Evolutionary conservation across 2,888 invertebrate species (phyloP).

Genomic region (Muschampia plurimacula): DNA sequence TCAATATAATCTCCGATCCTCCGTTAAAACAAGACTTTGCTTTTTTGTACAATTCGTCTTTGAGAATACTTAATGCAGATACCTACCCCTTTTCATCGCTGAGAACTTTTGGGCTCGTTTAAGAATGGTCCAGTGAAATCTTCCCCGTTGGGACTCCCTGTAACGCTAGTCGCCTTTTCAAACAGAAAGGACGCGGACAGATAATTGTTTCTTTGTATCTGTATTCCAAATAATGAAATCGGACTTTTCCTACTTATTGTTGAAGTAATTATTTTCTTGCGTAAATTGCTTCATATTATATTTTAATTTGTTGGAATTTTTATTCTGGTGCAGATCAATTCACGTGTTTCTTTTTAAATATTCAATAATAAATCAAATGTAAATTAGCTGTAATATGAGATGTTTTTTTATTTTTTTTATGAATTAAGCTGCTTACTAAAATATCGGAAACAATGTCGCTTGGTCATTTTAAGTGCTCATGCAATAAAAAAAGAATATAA

Average conservation of each 20-base stretch:
- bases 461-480: too few relatives aligned
- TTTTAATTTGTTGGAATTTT: neutral
- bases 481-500: too few relatives aligned
- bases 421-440: too few relatives aligned
- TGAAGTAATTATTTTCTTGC: neutral
- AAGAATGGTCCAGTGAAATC: constrained; percentile 69
- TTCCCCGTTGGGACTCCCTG: constrained; percentile 60
- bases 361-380: too few relatives aligned
- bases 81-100: constrained; percentile 75
- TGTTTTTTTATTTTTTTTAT: neutral
- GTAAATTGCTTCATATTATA: neutral
- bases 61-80: constrained; percentile 80
- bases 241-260: constrained; percentile 1
- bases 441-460: too few relatives aligned
- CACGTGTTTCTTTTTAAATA: too few relatives aligned
- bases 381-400: too few relatives aligned
- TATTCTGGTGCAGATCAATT: too few relatives aligned
- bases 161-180: constrained; percentile 17
- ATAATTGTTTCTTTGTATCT: constrained; percentile 29
- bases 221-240: constrained; percentile 24
- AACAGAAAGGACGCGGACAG: constrained; percentile 21
- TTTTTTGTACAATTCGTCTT: constrained; percentile 81
- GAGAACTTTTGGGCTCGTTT: constrained; percentile 74
- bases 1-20: constrained; percentile 72
- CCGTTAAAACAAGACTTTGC: constrained; percentile 81